Evolutionary conservation across 2,113 vertebrate species (phyloP), one percentile per base, ranked within the genome.

Genomic region (Parus major): DNA sequence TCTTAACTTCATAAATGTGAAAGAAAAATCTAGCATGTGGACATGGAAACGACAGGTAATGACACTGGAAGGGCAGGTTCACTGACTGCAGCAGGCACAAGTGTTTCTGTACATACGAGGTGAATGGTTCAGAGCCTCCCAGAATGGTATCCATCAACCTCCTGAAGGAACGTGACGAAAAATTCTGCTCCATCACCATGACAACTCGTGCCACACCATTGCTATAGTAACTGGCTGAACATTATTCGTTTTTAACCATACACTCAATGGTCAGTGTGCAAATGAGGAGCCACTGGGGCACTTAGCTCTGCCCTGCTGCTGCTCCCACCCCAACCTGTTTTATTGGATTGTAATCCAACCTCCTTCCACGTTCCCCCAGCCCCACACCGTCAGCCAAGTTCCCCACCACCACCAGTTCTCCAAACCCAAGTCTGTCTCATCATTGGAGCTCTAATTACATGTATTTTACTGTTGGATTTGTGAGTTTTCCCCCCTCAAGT

Each of bases 211-310:
- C 93, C 93, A 94, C 91, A 96, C 92, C 82, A 93, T 96, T 96
- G 90, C 96, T 97, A 97, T 98, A 94, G 98, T 90, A 98, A 98
- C 98, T 68, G 31, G 19, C 77, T 90, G 95, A 97, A 93, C 89
- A 92, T 72, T 44, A 15, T 95, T 91, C 94, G 69, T 84, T 94
- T 96, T 96, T 96, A 96, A 95, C 94, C 72, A 93, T 27, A 70
- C 1, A 9, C 33, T 69, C 18, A 15, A 55, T 73, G 75, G 57
- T 68, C 94, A 77, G 60, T 0, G 1, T 7, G 49, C 21, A 75
- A 88, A 22, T 1, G 1, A 87, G 83, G 0, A 6, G 66, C 79
- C 69, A 80, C 46, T 15, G 11, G 0, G 24, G 23, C 5, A 1
- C 52, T 44, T 1, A 0, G 52, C 39, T 82, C 69, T 75, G 72